These are phyloP conservation scores for human DNA, from an alignment of 2,113 vertebrate genomes.

Conservation along the genomic window DNA sequence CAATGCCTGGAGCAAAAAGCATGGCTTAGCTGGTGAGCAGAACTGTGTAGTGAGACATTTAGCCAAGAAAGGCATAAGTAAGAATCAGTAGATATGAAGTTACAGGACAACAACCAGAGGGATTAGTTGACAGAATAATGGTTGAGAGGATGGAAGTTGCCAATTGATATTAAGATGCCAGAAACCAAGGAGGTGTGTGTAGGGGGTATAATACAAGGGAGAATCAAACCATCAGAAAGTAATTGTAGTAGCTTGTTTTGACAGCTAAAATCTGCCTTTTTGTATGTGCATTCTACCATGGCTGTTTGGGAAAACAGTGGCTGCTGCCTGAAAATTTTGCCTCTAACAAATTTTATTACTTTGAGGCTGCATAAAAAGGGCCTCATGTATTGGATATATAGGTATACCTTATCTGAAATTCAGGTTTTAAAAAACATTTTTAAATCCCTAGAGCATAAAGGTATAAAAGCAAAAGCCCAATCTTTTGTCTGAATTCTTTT, in stretches of 20 bases:
- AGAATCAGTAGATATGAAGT: not conserved
- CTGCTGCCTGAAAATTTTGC: not conserved
- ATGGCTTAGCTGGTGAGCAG: not conserved
- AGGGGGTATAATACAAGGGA: not conserved
- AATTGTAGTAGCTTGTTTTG: not conserved
- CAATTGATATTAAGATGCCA: not conserved
- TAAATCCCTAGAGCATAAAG: not conserved
- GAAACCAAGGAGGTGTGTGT: not conserved
- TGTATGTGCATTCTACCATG: not conserved
- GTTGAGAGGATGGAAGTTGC: not conserved
- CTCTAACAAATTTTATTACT: not conserved
- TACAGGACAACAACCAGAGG: no score
- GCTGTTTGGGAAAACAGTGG: not conserved
- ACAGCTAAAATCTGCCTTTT: not conserved
- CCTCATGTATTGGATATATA: not conserved
- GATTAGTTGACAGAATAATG: not conserved
- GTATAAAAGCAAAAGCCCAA: not conserved
- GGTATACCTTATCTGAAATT: not conserved
- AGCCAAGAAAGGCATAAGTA: not conserved
- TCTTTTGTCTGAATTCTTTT: not conserved
- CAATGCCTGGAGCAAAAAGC: not conserved
- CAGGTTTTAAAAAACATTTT: not conserved
- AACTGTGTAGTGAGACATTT: not conserved
- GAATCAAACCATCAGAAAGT: not conserved
- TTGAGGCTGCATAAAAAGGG: not conserved